phyloP scores from a whole-genome alignment of 2,113 vertebrate species.

The Ahaetulla prasina region DNA sequence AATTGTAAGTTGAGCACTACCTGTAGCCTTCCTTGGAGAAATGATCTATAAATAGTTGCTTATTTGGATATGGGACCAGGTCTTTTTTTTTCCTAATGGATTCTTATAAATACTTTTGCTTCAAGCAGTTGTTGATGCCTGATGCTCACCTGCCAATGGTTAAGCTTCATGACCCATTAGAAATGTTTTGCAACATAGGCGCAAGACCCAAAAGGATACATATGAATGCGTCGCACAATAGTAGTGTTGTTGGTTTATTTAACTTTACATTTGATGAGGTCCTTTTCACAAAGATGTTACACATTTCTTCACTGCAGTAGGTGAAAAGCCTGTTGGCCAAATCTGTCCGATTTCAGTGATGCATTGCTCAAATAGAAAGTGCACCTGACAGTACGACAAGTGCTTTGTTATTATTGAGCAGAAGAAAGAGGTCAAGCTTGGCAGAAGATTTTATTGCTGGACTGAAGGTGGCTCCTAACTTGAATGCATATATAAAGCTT shows the following conservation, averaged over 20 bases:
- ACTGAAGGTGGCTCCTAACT: neutral
- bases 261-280: neutral
- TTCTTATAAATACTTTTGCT: neutral
- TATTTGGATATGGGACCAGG: neutral
- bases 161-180: neutral
- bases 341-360: neutral
- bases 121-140: neutral
- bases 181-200: neutral
- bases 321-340: neutral
- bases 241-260: neutral
- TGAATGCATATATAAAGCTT: neutral
- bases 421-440: neutral
- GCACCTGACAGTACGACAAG: neutral
- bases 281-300: neutral
- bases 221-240: neutral
- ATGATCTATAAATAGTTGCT: neutral
- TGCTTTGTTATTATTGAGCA: neutral
- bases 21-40: neutral
- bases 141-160: neutral
- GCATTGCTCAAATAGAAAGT: neutral
- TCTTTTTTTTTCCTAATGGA: neutral
- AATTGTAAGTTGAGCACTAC: neutral
- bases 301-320: neutral
- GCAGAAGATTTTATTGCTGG: neutral
- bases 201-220: neutral